Evolutionary conservation across 2,113 vertebrate genomes (phyloP), one percentile per base, ranked within the genome.

Genomic region (Chelonoidis abingdonii): DNA sequence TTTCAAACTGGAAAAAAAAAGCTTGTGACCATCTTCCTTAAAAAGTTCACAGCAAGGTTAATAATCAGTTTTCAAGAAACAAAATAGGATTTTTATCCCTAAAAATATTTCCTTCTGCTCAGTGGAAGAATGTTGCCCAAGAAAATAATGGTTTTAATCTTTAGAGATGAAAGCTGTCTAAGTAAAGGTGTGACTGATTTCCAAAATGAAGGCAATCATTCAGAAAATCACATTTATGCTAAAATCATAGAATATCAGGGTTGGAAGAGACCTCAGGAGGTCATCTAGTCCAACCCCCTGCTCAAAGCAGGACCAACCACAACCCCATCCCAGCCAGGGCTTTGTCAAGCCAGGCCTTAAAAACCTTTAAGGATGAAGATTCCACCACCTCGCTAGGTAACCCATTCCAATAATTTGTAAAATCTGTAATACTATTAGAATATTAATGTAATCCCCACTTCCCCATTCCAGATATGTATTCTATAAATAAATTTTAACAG

Each of bases 131-230:
- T 69, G 16, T 38, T 24, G 31, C 90, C 86, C 10, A 91, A 94
- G 88, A 92, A 89, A 69, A 90, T 53, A 5, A 88, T 38, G 9
- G 29, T 50, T 91, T 91, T 89, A 50, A 47, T 80, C 11, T 38
- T 89, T 86, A 72, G 41, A 83, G 50, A 19, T 87, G 5, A 89
- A 92, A 93, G 83, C 22, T 95, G 57, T 24, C 93, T 85, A 92
- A 50, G 53, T 47, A 49, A 93, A 86, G 84, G 2, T 88, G 29
- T 27, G 17, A 12, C 41, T 94, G 93, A 90, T 89, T 95, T 89
- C 59, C 22, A 80, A 38, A 49, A 76, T 53, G 59, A 94, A 94
- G 80, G 81, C 89, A 93, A 84, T 10, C 38, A 57, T 78, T 84
- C 75, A 76, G 25, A 84, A 91, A 84, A 54, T 10, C 31, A 86